phyloP scores from a whole-genome alignment of 2,797 vertebrate species.

The Enteromius unitaeniatus region DNA sequence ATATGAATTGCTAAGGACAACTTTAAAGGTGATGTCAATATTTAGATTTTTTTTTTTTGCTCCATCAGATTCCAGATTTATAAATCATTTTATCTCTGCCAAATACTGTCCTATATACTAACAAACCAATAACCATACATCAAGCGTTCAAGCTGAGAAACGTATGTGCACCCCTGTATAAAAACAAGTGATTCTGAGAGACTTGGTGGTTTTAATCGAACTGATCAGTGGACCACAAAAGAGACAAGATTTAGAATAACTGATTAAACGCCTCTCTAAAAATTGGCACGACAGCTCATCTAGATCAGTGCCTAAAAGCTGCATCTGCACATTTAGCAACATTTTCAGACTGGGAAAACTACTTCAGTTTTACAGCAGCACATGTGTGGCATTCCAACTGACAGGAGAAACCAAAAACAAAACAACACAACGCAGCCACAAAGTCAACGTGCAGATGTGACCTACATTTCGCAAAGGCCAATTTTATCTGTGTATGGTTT shows the following conservation, averaged over 20 bases:
- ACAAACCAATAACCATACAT: no score
- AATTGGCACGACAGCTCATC: slow-evolving; percentile 47
- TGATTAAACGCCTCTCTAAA: slow-evolving; percentile 33
- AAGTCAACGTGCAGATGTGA: background rate
- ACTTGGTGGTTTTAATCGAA: no score
- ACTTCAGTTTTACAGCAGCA: background rate
- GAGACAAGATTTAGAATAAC: slow-evolving; percentile 29
- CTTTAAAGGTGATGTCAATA: no score
- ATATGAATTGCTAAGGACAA: no score
- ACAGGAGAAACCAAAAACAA: background rate
- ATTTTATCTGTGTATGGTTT: background rate
- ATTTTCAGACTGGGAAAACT: background rate
- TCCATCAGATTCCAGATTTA: no score
- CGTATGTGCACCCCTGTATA: background rate
- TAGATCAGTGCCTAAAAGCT: slow-evolving; percentile 17
- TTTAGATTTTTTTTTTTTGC: no score
- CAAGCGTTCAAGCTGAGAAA: no score
- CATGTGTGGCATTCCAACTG: background rate
- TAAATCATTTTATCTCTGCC: no score
- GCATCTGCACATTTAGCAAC: background rate
- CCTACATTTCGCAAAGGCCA: slow-evolving; percentile 24
- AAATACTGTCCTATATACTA: no score
- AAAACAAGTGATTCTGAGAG: no score
- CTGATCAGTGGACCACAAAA: background rate
- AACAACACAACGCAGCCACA: background rate